phyloP scores from a whole-genome alignment of 2,113 vertebrate species.

The Mobula hypostoma region DNA sequence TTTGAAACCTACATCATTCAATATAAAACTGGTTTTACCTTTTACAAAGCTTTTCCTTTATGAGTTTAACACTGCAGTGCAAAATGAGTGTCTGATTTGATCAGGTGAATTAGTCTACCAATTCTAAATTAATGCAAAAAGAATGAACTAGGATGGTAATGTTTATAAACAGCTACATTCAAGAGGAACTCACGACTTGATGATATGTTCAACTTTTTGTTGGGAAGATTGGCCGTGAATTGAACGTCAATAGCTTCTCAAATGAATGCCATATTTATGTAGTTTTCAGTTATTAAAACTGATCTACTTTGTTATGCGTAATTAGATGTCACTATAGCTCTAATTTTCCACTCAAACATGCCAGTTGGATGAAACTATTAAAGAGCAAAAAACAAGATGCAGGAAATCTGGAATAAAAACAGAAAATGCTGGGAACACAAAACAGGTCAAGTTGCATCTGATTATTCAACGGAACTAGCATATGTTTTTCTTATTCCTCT shows the following conservation, averaged over 20 bases:
- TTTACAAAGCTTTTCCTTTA: too few relatives aligned
- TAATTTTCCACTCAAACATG: neutral
- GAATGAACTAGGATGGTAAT: neutral
- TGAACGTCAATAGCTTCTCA: neutral
- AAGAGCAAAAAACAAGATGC: too few relatives aligned
- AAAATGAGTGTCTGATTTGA: neutral
- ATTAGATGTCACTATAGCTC: neutral
- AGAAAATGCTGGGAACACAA: too few relatives aligned
- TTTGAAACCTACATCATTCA: neutral
- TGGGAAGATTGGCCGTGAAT: neutral
- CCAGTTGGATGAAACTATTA: neutral
- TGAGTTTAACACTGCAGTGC: neutral
- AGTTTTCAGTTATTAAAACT: neutral
- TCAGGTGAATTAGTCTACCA: neutral
- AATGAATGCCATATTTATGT: neutral
- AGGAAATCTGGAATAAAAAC: too few relatives aligned
- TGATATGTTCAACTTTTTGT: neutral
- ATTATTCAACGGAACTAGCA: too few relatives aligned
- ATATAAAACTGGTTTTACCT: too few relatives aligned
- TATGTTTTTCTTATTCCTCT: neutral
- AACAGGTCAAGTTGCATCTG: too few relatives aligned
- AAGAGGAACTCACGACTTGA: neutral
- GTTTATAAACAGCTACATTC: neutral
- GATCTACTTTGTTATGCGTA: neutral
- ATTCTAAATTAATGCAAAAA: neutral